Base-by-base conservation (phyloP, 2,113 vertebrate genomes). In the Ictalurus punctatus region DNA sequence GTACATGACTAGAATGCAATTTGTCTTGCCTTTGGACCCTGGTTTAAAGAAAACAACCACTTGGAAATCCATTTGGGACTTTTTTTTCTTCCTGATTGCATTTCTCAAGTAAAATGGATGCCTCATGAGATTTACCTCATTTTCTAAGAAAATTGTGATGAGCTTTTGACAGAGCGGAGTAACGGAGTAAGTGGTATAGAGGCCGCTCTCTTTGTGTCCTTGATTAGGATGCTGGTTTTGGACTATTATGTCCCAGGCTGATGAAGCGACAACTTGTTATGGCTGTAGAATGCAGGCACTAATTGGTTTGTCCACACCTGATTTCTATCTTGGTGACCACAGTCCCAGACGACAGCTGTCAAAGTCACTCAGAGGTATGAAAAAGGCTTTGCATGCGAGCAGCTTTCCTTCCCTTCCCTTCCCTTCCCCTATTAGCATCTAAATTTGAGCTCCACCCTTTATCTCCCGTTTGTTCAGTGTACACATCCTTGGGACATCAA, bases 251-350 rank as follows among this genome's bases (percentile, higher is more conserved):
- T 83, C 16, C n/a, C 54, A 63, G 73, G 44, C 12, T 88, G 87
- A 88, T 78, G 71, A 87, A 87, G 69, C 21, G 61, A 84, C 87
- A 88, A 59, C 27, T 65, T 6, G 58, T 88, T 74, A 84, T 65
- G 34, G 37, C 52, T 76, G 23, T 34, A 37, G 44, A 84, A 88
- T 65, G 82, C 40, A 37, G 37, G 14, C n/a, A 84, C 87, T 84
- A 88, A 88, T 84, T 84, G 71, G 71, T 84, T 76, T 78, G 87
- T 79, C 71, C 87, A 76, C 54, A 84, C 59, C 61, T 84, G 82
- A 84, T 84, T 88, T 88, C 80, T 73, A 61, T 83, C 37, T 61
- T 34, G 13, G 67, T 83, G 87, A 48, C 69, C 58, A 65, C 14
- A 5, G 40, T 79, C 44, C 19, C 71, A 78, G 69, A 54, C 40